Base-by-base conservation (phyloP, 2,888 invertebrate genomes). In the Diogma glabrata region DNA sequence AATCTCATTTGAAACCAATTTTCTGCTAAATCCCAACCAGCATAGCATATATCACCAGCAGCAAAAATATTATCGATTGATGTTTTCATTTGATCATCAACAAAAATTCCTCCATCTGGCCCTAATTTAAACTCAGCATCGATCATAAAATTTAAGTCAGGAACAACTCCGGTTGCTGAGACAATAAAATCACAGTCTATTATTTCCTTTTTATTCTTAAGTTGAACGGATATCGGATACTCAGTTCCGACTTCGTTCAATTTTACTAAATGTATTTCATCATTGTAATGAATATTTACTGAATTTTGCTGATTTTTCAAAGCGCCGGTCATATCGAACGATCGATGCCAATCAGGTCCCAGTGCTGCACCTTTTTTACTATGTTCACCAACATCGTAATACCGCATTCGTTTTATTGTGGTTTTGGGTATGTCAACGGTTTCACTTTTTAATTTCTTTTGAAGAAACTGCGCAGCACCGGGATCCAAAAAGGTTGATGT, bases 1-100 rank as follows among this genome's bases (percentile, higher is more conserved):
- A 99, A 70, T 53, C 93, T 78, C 84, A 97, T 88, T 73, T 95
- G 88, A 66, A 90, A 87, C 94, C 94, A 94, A 63, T 91, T 86
- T 20, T 77, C 72, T 0, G 88, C 80, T 54, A 73, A 64, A 6
- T 72, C 64, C 95, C 95, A 96, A 26, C 73, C 72, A n/a, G 88
- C 84, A 56, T 77, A 75, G 61, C 94, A 95, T 7, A 90, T 84
- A 76, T 99, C 99, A 2, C 99, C 99, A 45, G 95, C 96, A 8
- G 96, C 96, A 75, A 81, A 99, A 20, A 99, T 78, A 66, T 86
- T 78, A 20, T 66, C 62, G 3, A 86, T 63, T 47, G 82, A 83
- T 3, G 94, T 93, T 66, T 83, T 77, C 81, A 99, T 87, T 62
- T 80, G 77, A 65, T 87, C 84, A 72, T 94, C 80, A 0, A 99